phyloP scores from a whole-genome alignment of 2,797 vertebrate genomes.

The Nannoperca obscura region DNA sequence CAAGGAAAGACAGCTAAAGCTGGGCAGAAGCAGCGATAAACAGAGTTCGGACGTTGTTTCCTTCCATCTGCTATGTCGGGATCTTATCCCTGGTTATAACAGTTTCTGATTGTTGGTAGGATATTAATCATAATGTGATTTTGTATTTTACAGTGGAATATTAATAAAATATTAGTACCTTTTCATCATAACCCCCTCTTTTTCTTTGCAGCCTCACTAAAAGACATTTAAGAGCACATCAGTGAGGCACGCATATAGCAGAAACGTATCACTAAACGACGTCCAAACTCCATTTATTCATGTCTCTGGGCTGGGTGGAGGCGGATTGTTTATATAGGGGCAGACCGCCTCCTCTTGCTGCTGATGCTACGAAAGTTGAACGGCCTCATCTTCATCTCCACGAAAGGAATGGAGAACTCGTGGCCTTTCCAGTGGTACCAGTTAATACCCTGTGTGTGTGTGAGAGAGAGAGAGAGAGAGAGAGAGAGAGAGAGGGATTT shows the following conservation, averaged over 20 bases:
- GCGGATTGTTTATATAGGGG: constrained; percentile 84
- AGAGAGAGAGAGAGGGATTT: constrained; percentile 30
- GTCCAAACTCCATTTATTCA: constrained; percentile 65
- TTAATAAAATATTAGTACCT: constrained; percentile 68
- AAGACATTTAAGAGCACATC: constrained; percentile 9
- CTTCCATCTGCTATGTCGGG: constrained; percentile 42
- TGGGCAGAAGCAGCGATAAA: constrained; percentile 51
- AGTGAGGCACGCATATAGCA: constrained; percentile 48
- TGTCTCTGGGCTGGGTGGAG: constrained; percentile 34
- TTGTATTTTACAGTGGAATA: constrained; percentile 46
- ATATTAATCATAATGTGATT: constrained; percentile 49
- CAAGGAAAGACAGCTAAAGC: constrained; percentile 72
- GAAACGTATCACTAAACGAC: constrained; percentile 42
- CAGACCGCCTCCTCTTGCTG: constrained; percentile 92
- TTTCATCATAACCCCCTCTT: constrained; percentile 36
- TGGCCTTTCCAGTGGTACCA: constrained; percentile 99
- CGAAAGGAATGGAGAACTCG: constrained; percentile 97
- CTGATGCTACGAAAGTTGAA: constrained; percentile 91
- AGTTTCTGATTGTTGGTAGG: constrained; percentile 38
- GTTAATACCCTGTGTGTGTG: constrained; percentile 92
- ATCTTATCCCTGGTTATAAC: constrained; percentile 29
- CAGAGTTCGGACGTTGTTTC: constrained; percentile 60
- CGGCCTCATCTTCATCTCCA: constrained; percentile 99
- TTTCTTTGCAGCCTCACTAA: constrained; percentile 39
- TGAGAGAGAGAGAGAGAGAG: not conserved